These are phyloP conservation scores for Colistium nudipinnis DNA, from an alignment of 2,113 vertebrate genomes.

Conservation along the genomic window DNA sequence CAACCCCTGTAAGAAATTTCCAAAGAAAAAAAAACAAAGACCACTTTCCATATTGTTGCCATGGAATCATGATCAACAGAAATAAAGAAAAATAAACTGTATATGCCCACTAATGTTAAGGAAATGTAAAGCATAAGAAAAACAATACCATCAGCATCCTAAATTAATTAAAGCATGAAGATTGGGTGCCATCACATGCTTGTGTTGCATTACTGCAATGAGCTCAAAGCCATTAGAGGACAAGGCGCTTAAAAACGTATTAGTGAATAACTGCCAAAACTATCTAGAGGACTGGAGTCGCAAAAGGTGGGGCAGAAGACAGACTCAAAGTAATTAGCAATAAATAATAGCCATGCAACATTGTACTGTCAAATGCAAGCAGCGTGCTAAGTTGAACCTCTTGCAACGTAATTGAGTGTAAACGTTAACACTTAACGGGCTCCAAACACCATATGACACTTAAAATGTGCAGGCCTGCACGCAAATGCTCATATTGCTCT, in stretches of 20 bases:
- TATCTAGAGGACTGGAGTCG: conserved; percentile 15
- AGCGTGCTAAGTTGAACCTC: neutral
- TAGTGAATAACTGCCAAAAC: conserved; percentile 46
- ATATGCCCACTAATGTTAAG: neutral
- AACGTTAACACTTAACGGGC: conserved; percentile 37
- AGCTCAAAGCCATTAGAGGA: conserved; percentile 34
- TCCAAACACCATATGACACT: conserved; percentile 10
- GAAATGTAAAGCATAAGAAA: neutral
- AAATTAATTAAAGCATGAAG: too few relatives aligned
- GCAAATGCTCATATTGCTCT: conserved; percentile 35
- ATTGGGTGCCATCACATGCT: neutral
- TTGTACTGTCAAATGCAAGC: conserved; percentile 6
- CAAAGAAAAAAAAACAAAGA: neutral
- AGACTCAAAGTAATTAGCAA: conserved; percentile 24
- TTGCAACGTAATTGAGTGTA: conserved; percentile 29
- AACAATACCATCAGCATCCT: too few relatives aligned
- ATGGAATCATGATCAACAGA: neutral
- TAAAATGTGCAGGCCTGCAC: conserved; percentile 18
- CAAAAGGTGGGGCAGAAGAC: conserved; percentile 24
- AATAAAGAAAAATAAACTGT: neutral
- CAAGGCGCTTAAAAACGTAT: conserved; percentile 53
- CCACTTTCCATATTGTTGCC: neutral
- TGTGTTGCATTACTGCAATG: conserved; percentile 10
- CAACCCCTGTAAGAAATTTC: neutral
- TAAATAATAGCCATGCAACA: conserved; percentile 23